Evolutionary conservation across 2,888 invertebrate genomes (phyloP).

Genomic region (Nemoura dubitans): DNA sequence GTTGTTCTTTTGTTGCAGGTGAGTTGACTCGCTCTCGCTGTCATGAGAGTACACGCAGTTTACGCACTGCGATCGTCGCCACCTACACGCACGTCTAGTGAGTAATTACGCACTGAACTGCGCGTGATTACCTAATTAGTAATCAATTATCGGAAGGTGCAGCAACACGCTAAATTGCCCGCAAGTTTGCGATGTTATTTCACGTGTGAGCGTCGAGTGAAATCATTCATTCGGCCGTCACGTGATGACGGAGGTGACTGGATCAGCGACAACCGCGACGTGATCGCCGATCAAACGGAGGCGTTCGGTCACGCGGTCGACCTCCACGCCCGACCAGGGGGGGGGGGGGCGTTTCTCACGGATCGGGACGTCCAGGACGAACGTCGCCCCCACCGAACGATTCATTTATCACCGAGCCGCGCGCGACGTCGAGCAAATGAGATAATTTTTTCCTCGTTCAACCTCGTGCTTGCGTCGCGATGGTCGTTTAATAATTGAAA

Average conservation of each 20-base stretch:
- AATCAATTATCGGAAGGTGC: not conserved
- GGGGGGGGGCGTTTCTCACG: no score
- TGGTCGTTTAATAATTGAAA: conserved; percentile 47
- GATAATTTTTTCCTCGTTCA: conserved; percentile 35
- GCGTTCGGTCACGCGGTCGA: no score
- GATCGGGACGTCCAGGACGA: no score
- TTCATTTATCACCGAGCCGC: conserved; percentile 46
- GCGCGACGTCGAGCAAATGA: conserved; percentile 35
- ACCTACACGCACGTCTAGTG: not conserved
- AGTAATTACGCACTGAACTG: conserved; percentile 14
- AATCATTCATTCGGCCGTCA: no score
- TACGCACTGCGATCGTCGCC: not conserved
- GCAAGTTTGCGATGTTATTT: no score
- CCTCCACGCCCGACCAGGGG: no score
- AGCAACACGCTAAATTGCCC: no score
- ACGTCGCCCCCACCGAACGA: conserved; percentile 22
- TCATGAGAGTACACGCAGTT: no score
- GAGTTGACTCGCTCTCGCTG: not conserved
- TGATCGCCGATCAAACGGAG: not conserved
- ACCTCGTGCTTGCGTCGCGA: not conserved
- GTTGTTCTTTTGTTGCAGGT: not conserved
- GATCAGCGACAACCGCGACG: no score
- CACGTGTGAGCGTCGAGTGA: no score
- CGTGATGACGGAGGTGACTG: no score
- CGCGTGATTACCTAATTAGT: not conserved